Evolutionary conservation across 2,888 invertebrate genomes (phyloP), one percentile per base, ranked within the genome.

Genomic region (Papilio demoleus): DNA sequence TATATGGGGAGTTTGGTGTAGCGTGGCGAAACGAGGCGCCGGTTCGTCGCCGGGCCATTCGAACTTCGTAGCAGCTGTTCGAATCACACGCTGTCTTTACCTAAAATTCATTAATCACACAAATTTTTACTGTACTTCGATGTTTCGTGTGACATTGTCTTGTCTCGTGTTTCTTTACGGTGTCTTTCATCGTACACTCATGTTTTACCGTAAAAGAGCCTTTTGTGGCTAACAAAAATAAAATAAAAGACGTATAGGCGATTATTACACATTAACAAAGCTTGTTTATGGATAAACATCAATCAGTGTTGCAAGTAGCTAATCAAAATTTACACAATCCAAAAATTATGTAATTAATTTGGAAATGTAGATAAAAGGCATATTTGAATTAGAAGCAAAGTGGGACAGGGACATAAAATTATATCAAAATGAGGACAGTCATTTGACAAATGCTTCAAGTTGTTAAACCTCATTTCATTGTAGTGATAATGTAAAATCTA

Each of bases 1-100:
- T 87, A 79, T 81, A 85, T 80, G 80, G 82, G 85, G 81, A 81
- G 73, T 75, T 78, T 77, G 72, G 75, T 74, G 75, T 80, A 76
- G 77, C 80, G 79, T 79, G 80, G 80, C 78, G 74, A 65, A 70
- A 61, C 68, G 71, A 71, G 79, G 79, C 76, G 80, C 80, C 79
- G 76, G 78, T 36, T 68, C 59, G 68, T 64, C 70, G 63, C 76
- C 79, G 79, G 80, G 77, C 74, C 68, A 65, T 27, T 58, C 66
- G 53, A 70, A 62, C 64, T 71, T 71, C 70, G 60, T 56, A 74
- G 79, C 83, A 84, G 81, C 82, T 83, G 83, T 80, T 82, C 71
- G 63, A 66, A 76, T 81, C 77, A 74, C 79, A 76, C 74, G 77
- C 72, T 70, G 70, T 70, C 67, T 65, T 65, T 62, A 56, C 61